Evolutionary conservation across 2,888 invertebrate species (phyloP).

Genomic region (Epinotia nisella): DNA sequence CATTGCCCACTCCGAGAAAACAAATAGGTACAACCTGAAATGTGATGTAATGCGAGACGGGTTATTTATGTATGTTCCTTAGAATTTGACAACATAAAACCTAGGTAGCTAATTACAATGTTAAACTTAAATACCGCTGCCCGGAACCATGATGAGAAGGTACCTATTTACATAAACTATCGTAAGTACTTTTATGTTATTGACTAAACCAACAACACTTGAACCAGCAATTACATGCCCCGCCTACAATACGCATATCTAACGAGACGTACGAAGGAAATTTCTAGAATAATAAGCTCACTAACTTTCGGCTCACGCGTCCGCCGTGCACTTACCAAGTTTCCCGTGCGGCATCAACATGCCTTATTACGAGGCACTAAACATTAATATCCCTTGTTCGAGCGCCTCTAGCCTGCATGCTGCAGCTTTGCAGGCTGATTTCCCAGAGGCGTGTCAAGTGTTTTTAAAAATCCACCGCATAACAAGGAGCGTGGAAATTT

Average conservation of each 20-base stretch:
- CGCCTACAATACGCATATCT: slow-evolving; percentile 21
- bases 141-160: too few species aligned
- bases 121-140: too few species aligned
- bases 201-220: background rate
- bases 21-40: slow-evolving; percentile 8
- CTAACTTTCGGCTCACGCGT: slow-evolving; percentile 42
- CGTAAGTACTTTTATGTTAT: too few species aligned
- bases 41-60: background rate
- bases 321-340: slow-evolving; percentile 53
- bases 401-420: slow-evolving; percentile 56
- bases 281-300: slow-evolving; percentile 34
- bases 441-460: slow-evolving; percentile 75
- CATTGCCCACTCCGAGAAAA: slow-evolving; percentile 6
- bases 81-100: too few species aligned
- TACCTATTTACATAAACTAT: too few species aligned
- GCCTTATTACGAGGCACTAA: slow-evolving; percentile 51
- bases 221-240: background rate
- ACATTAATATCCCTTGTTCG: slow-evolving; percentile 60
- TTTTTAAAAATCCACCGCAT: slow-evolving; percentile 74
- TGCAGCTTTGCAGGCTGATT: slow-evolving; percentile 72
- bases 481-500: slow-evolving; percentile 73
- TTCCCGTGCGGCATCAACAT: slow-evolving; percentile 47
- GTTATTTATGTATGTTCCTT: too few species aligned
- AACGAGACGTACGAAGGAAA: slow-evolving; percentile 18
- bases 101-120: too few species aligned